Percentiles rank a stretch among this genome's conserved stretches.
phyloP scores from a whole-genome alignment of 2,113 vertebrate genomes.

The Misgurnus anguillicaudatus region DNA sequence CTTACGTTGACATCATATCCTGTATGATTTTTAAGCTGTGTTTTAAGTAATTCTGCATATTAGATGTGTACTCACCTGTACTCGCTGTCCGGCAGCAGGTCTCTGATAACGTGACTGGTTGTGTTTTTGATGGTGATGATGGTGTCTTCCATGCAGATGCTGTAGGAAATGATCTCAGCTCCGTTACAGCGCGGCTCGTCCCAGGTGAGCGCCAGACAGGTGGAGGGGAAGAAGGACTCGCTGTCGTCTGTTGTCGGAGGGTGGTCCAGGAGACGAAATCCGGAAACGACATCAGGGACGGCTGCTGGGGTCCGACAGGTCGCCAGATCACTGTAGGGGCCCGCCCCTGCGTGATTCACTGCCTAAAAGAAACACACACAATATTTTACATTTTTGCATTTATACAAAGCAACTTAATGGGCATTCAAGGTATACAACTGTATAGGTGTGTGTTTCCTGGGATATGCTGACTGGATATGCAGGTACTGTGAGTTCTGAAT shows the following conservation, averaged over 20 bases:
- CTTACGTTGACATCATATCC: too few relatives aligned
- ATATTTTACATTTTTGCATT: too few relatives aligned
- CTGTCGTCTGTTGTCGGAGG: conserved; percentile 61
- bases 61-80: conserved; percentile 80
- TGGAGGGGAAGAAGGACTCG: conserved; percentile 76
- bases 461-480: too few relatives aligned
- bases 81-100: conserved; percentile 90
- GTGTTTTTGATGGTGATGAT: conserved; percentile 77
- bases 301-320: conserved; percentile 86
- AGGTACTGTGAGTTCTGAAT: too few relatives aligned
- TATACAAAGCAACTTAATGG: too few relatives aligned
- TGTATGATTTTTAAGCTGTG: too few relatives aligned
- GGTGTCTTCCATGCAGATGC: conserved; percentile 83
- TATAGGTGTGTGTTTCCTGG: too few relatives aligned
- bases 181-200: conserved; percentile 93
- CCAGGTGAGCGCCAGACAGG: conserved; percentile 91
- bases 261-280: conserved; percentile 79
- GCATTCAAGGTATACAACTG: too few relatives aligned
- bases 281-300: conserved; percentile 79
- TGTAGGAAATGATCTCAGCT: conserved; percentile 87
- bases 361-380: conserved; percentile 75
- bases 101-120: conserved; percentile 77
- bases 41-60: too few relatives aligned
- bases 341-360: conserved; percentile 88
- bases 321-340: conserved; percentile 86